These are phyloP conservation scores for Tupaia tana DNA, from an alignment of 2,113 vertebrate genomes.

Conservation along the genomic window DNA sequence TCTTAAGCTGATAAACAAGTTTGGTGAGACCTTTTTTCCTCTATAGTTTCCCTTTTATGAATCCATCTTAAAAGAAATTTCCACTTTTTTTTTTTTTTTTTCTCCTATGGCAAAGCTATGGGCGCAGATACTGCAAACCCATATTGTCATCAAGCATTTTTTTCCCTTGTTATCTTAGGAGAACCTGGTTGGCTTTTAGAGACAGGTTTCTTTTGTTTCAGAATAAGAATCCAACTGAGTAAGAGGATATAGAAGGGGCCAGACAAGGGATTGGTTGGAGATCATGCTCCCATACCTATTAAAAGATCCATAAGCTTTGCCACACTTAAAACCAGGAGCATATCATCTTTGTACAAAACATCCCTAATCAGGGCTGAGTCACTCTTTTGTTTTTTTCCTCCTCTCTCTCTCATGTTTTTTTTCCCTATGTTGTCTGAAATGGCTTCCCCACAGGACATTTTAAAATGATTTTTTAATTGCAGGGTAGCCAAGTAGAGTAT, in stretches of 20 bases:
- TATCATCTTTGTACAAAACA: conserved; percentile 88
- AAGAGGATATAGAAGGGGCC: not conserved
- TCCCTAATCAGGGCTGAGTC: conserved; percentile 79
- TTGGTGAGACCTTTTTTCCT: conserved; percentile 76
- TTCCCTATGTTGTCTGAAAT: conserved; percentile 66
- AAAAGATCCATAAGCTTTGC: conserved; percentile 88
- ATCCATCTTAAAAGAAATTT: conserved; percentile 81
- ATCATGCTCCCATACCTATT: conserved; percentile 85
- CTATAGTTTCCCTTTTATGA: conserved; percentile 81
- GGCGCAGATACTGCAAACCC: conserved; percentile 87
- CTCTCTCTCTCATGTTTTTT: not conserved
- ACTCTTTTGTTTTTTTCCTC: conserved; percentile 61
- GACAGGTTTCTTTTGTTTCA: conserved; percentile 86
- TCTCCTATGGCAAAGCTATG: conserved; percentile 87
- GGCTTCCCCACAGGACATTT: conserved; percentile 74
- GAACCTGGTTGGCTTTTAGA: conserved; percentile 85
- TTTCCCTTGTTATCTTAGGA: conserved; percentile 80
- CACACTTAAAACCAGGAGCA: conserved; percentile 88
- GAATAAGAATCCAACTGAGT: conserved; percentile 85
- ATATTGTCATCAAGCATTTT: conserved; percentile 88
- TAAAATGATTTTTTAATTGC: conserved; percentile 91
- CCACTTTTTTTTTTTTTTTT: conserved; percentile 69
- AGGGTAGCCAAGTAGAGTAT: conserved; percentile 98
- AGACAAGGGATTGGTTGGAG: conserved; percentile 68
- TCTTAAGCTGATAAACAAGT: conserved; percentile 42